Evolutionary conservation across 2,888 invertebrate species (phyloP).

Genomic region (Ceraclea dissimilis): DNA sequence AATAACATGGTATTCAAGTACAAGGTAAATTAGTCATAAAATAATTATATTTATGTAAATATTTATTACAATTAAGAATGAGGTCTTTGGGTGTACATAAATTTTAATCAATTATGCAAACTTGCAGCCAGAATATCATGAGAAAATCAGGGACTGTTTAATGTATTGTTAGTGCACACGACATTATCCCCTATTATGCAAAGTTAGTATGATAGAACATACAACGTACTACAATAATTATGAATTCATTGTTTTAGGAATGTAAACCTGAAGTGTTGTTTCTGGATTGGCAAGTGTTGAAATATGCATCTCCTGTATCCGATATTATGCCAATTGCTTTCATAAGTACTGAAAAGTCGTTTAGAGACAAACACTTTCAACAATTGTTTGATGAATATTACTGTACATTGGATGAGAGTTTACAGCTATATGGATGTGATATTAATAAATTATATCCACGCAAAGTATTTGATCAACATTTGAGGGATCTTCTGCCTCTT

Average conservation of each 20-base stretch:
- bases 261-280: constrained; percentile 6
- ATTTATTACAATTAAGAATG: too few relatives aligned
- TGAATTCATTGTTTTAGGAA: constrained; percentile 11
- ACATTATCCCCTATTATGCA: too few relatives aligned
- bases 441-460: constrained; percentile 6
- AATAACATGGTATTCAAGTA: constrained; percentile 22
- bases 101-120: too few relatives aligned
- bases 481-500: neutral
- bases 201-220: too few relatives aligned
- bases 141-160: too few relatives aligned
- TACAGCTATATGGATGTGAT: constrained; percentile 5
- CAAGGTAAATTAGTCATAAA: constrained; percentile 9
- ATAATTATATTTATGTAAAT: neutral
- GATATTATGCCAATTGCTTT: constrained; percentile 17
- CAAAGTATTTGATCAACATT: constrained; percentile 7
- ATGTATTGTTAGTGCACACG: neutral
- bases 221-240: too few relatives aligned
- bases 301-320: constrained; percentile 16
- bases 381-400: constrained; percentile 15
- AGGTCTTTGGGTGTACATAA: too few relatives aligned
- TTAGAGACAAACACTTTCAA: constrained; percentile 3
- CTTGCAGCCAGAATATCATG: too few relatives aligned
- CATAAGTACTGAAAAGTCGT: constrained; percentile 8
- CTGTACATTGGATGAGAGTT: constrained; percentile 3
- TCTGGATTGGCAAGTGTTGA: constrained; percentile 18